Evolutionary conservation across 1,140 invertebrate genomes (phyloP).

Genomic region (Monochamus saltuarius): DNA sequence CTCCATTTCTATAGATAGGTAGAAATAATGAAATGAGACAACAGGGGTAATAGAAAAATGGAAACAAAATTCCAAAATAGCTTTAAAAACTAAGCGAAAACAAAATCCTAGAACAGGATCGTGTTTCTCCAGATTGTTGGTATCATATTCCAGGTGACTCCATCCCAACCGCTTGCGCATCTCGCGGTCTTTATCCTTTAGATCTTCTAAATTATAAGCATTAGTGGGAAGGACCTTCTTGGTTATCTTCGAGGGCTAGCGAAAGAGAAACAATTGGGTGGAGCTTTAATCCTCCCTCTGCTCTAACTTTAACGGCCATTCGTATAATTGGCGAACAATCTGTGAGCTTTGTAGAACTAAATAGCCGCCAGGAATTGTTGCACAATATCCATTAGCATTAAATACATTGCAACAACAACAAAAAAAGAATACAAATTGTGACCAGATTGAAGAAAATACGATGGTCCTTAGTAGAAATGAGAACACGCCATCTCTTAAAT

Average conservation of each 20-base stretch:
- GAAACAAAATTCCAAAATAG: too few relatives aligned
- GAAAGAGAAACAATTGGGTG: slow-evolving; percentile 30
- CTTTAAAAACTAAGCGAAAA: too few relatives aligned
- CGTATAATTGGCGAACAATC: slow-evolving; percentile 32
- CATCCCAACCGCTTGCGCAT: slow-evolving; percentile 50
- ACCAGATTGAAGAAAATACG: neutral
- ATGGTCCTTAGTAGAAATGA: neutral
- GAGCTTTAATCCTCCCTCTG: slow-evolving; percentile 29
- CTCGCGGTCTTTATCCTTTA: slow-evolving; percentile 40
- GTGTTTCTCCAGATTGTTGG: slow-evolving; percentile 29
- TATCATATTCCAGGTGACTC: slow-evolving; percentile 40
- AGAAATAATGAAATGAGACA: too few relatives aligned
- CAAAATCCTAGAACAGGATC: too few relatives aligned
- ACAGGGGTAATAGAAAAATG: too few relatives aligned
- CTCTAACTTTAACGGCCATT: slow-evolving; percentile 7
- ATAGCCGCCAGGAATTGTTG: slow-evolving; percentile 3
- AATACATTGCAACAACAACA: neutral
- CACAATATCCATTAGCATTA: slow-evolving; percentile 7
- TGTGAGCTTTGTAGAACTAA: slow-evolving; percentile 41
- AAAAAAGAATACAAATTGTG: neutral
- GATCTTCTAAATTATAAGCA: slow-evolving; percentile 26
- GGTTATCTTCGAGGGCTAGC: neutral
- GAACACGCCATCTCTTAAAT: slow-evolving; percentile 18
- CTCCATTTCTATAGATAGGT: too few relatives aligned
- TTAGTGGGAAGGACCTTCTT: slow-evolving; percentile 41